Conservation (phyloP, 2,888 invertebrate genomes). For the Agrenia bidenticulata region DNA sequence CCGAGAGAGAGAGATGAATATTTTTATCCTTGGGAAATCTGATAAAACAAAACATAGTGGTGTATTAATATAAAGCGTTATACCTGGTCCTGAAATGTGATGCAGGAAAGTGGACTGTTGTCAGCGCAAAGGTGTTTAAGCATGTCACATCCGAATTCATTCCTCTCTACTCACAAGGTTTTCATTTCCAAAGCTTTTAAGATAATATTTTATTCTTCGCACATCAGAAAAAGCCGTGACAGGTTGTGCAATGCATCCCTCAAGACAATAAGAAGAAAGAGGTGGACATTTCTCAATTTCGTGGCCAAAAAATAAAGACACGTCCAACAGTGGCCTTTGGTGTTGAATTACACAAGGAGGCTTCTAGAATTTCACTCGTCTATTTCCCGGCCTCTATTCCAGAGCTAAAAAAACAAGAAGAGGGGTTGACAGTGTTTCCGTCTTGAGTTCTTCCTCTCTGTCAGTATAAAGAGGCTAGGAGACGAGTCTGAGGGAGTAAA, state of each 20-base stretch:
- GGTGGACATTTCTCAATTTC: conserved; percentile 15
- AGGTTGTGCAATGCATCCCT: neutral
- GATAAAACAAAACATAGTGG: too few species aligned
- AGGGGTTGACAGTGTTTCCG: conserved; percentile 24
- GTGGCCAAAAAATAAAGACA: neutral
- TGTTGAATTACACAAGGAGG: neutral
- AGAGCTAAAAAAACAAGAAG: neutral
- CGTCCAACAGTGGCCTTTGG: neutral
- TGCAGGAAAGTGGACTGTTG: too few species aligned
- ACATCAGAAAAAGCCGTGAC: neutral
- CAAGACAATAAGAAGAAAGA: neutral
- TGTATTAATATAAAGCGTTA: too few species aligned
- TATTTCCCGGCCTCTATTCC: too few species aligned
- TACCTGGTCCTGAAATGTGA: too few species aligned
- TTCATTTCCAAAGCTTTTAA: too few species aligned
- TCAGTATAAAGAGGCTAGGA: conserved; percentile 10
- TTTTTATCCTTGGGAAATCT: too few species aligned
- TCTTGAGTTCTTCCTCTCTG: conserved; percentile 15
- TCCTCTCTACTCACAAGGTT: too few species aligned
- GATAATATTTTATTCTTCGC: too few species aligned
- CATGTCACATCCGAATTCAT: too few species aligned
- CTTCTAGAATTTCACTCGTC: neutral
- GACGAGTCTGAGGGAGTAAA: conserved; percentile 9
- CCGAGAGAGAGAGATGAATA: too few species aligned
- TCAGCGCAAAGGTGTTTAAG: too few species aligned